phyloP scores from a whole-genome alignment of 2,888 invertebrate genomes.

The Conops quadrifasciatus region DNA sequence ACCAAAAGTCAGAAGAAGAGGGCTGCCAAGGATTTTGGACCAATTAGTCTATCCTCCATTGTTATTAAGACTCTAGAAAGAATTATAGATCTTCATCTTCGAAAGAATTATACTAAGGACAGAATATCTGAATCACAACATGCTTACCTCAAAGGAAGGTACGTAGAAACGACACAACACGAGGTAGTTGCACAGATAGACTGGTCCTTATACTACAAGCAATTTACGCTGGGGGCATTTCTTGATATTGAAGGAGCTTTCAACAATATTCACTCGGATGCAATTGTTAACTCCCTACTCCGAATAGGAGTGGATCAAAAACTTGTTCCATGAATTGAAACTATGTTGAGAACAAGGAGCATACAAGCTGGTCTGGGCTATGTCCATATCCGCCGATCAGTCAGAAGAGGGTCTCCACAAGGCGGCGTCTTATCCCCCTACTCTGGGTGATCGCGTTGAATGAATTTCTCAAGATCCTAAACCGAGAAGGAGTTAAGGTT shows the following conservation, averaged over 20 bases:
- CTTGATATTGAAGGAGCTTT: conserved; percentile 17
- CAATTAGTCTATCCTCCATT: neutral
- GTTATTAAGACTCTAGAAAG: neutral
- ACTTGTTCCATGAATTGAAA: neutral
- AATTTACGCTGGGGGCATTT: conserved; percentile 5
- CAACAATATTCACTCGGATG: conserved; percentile 9
- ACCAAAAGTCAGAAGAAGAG: neutral
- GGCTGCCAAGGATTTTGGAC: neutral
- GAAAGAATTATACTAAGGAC: neutral
- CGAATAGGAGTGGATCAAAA: neutral
- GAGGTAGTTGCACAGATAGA: neutral
- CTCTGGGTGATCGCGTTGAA: conserved; percentile 1
- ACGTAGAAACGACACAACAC: neutral
- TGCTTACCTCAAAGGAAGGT: neutral
- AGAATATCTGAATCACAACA: neutral
- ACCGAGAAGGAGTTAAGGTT: neutral
- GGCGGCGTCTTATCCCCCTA: neutral
- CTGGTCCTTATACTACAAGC: neutral
- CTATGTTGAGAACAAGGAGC: neutral
- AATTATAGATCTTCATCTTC: neutral
- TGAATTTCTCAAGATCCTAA: neutral
- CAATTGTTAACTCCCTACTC: neutral
- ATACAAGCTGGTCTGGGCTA: neutral
- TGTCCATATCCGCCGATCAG: neutral
- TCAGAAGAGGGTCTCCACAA: conserved; percentile 1